Conservation (phyloP, 2,113 vertebrate species). For the Pomatorhinus ruficollis region DNA sequence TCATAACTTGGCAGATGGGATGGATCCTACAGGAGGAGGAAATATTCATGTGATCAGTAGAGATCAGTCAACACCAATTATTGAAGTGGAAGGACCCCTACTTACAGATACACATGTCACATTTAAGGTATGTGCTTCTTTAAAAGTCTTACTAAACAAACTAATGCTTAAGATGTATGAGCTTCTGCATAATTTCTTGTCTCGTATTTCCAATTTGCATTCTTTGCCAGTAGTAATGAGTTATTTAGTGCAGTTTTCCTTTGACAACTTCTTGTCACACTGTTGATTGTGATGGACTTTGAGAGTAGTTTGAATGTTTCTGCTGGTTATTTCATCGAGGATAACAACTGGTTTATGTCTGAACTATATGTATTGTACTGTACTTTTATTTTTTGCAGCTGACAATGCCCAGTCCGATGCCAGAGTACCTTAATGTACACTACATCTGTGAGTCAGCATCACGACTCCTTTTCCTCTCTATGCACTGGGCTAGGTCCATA, state of each 20-base stretch:
- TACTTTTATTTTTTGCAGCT: constrained; percentile 74
- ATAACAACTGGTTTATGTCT: not conserved
- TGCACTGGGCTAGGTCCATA: constrained; percentile 99
- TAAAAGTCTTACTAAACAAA: not conserved
- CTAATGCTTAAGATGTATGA: not conserved
- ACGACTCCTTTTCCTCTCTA: constrained; percentile 96
- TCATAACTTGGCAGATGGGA: constrained; percentile 80
- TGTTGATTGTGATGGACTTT: not conserved
- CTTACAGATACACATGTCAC: constrained; percentile 96
- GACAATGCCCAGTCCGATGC: constrained; percentile 98
- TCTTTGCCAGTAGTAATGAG: not conserved
- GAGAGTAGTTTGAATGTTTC: not conserved
- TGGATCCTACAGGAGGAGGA: constrained; percentile 82
- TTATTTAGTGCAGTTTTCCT: not conserved
- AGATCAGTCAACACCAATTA: constrained; percentile 95
- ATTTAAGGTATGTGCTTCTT: constrained; percentile 85
- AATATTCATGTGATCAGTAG: constrained; percentile 94
- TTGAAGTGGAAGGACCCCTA: constrained; percentile 96
- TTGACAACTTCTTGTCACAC: not conserved
- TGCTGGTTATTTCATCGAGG: not conserved
- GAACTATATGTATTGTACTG: not conserved
- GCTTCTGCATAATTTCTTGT: not conserved
- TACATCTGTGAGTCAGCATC: constrained; percentile 99
- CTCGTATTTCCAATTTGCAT: not conserved
- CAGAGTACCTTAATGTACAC: constrained; percentile 97